phyloP scores from a whole-genome alignment of 2,888 invertebrate genomes.

The Crocallis elinguaria region DNA sequence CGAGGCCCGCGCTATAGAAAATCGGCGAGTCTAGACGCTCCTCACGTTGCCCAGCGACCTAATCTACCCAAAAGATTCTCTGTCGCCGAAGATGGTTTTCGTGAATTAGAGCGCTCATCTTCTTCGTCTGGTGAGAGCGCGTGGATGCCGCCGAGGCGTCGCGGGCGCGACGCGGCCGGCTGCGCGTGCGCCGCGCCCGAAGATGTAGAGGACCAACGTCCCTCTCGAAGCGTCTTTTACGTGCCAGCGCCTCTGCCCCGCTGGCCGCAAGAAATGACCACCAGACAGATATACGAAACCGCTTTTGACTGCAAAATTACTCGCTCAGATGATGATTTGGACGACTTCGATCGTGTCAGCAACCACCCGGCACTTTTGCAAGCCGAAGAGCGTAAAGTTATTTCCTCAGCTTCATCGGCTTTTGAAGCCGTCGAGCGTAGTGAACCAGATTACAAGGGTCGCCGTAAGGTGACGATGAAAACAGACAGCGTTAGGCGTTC shows the following conservation, averaged over 20 bases:
- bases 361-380: constrained; percentile 91
- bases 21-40: constrained; percentile 90
- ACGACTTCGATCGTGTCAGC: constrained; percentile 91
- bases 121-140: constrained; percentile 84
- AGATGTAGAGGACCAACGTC: constrained; percentile 87
- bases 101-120: constrained; percentile 81
- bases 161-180: constrained; percentile 87
- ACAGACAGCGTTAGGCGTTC: constrained; percentile 84
- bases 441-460: constrained; percentile 82
- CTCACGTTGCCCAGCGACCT: constrained; percentile 87
- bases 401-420: constrained; percentile 80
- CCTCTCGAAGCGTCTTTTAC: constrained; percentile 87
- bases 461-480: constrained; percentile 84
- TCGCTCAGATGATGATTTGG: constrained; percentile 92
- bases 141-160: constrained; percentile 90
- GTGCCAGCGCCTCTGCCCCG: constrained; percentile 88
- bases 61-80: constrained; percentile 88
- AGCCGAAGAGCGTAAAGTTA: constrained; percentile 75
- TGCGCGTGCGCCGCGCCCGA: constrained; percentile 90
- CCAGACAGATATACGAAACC: constrained; percentile 93
- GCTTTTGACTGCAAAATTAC: constrained; percentile 95
- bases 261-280: constrained; percentile 86
- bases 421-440: constrained; percentile 79
- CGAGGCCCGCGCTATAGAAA: constrained; percentile 87
- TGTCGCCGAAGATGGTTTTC: constrained; percentile 88